A percentile compares a stretch with the other conserved stretches of the same genome.
Evolutionary conservation across 2,888 invertebrate species (phyloP).

Genomic region (Strigamia transsilvanica): DNA sequence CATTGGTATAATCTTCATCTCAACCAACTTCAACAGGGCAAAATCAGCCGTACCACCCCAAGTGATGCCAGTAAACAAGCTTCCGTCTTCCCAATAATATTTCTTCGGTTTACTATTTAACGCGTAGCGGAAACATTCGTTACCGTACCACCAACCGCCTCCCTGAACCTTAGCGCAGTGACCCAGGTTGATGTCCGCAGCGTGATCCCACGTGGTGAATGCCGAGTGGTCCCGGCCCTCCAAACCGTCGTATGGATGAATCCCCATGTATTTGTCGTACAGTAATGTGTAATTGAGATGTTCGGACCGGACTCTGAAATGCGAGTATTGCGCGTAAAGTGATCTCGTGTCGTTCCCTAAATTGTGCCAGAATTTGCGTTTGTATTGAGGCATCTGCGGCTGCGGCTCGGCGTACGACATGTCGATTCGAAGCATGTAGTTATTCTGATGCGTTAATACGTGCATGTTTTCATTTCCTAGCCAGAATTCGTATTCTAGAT

Average conservation of each 20-base stretch:
- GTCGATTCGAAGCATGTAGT: conserved; percentile 54
- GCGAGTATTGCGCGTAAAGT: conserved; percentile 42
- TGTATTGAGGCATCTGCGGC: conserved; percentile 14
- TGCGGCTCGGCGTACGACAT: conserved; percentile 52
- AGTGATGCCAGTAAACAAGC: conserved; percentile 50
- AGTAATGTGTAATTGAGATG: conserved; percentile 14
- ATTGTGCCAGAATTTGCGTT: conserved; percentile 51
- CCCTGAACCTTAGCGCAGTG: conserved; percentile 51
- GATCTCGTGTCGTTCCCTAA: neutral
- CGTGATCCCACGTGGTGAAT: conserved; percentile 48
- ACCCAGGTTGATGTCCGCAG: neutral
- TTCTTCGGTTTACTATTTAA: conserved; percentile 50
- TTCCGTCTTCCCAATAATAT: conserved; percentile 50
- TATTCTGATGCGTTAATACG: conserved; percentile 52
- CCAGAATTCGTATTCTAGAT: conserved; percentile 55
- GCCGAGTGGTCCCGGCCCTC: neutral
- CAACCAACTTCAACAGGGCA: conserved; percentile 39
- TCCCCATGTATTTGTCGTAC: conserved; percentile 38
- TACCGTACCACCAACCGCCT: conserved; percentile 51
- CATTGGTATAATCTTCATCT: conserved; percentile 49
- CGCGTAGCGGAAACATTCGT: conserved; percentile 49
- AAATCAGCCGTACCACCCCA: conserved; percentile 52
- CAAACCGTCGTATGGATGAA: conserved; percentile 50
- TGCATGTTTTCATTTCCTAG: conserved; percentile 55
- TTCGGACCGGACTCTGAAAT: conserved; percentile 21